Conservation (phyloP, 2,888 invertebrate species). For the Tenthredo livida region DNA sequence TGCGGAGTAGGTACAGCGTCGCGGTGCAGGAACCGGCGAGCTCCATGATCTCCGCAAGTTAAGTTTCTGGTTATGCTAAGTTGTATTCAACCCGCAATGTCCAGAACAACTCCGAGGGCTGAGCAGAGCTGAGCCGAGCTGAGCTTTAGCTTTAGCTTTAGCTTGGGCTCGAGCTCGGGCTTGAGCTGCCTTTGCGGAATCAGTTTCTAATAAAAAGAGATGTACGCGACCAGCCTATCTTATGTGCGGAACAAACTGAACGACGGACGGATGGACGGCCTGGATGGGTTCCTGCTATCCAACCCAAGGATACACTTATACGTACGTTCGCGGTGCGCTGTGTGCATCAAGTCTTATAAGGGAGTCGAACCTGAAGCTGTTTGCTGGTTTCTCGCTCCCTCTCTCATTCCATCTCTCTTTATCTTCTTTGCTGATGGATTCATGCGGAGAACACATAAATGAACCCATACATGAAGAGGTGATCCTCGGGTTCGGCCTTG, state of each 20-base stretch:
- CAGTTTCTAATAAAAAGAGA: constrained; percentile 48
- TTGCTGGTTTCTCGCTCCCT: background rate
- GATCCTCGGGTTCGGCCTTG: constrained; percentile 36
- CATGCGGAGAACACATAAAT: constrained; percentile 9
- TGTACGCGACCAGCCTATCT: constrained; percentile 49
- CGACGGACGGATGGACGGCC: constrained; percentile 28
- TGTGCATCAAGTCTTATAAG: constrained; percentile 41
- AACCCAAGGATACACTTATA: constrained; percentile 15
- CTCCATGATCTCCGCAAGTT: background rate
- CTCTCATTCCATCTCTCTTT: background rate
- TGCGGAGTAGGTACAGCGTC: background rate
- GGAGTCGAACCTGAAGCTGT: constrained; percentile 39
- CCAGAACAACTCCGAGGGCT: background rate
- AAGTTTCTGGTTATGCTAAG: constrained; percentile 48
- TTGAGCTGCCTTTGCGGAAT: constrained; percentile 40
- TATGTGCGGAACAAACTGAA: constrained; percentile 40
- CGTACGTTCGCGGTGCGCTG: background rate
- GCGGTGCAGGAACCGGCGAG: background rate
- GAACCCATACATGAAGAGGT: constrained; percentile 2
- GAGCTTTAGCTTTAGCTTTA: background rate
- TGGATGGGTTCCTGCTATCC: constrained; percentile 22
- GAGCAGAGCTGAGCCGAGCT: background rate
- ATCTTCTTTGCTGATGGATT: constrained; percentile 29
- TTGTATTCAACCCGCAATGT: constrained; percentile 13
- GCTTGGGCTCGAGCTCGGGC: background rate